Evolutionary conservation across 2,113 vertebrate genomes (phyloP).

Genomic region (Melanotaenia duboulayi): DNA sequence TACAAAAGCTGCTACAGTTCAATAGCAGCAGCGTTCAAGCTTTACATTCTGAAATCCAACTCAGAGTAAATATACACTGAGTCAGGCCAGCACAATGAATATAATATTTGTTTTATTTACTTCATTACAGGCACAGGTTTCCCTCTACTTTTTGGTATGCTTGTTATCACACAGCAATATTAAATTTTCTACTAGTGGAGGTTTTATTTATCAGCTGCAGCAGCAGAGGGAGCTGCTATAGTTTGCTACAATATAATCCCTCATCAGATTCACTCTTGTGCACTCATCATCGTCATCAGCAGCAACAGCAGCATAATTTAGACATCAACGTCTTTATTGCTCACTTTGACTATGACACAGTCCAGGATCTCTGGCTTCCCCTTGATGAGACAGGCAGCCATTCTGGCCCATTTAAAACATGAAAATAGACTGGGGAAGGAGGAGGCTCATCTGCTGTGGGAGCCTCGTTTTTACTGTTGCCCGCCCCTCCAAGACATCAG

Average conservation of each 20-base stretch:
- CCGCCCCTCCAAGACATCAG: conserved; percentile 79
- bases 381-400: conserved; percentile 78
- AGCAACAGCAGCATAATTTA: conserved; percentile 74
- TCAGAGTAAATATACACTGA: conserved; percentile 21
- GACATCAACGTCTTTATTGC: conserved; percentile 78
- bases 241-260: conserved; percentile 63
- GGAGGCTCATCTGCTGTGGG: conserved; percentile 65
- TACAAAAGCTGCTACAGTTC: conserved; percentile 5
- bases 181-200: conserved; percentile 43
- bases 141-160: neutral
- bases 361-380: conserved; percentile 63
- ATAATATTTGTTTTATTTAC: conserved; percentile 35
- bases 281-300: conserved; percentile 57
- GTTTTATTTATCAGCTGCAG: conserved; percentile 59
- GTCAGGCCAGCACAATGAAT: conserved; percentile 11
- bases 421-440: conserved; percentile 70
- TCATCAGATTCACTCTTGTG: conserved; percentile 68
- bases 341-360: conserved; percentile 68
- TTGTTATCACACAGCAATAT: conserved; percentile 41
- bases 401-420: conserved; percentile 79
- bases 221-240: conserved; percentile 77
- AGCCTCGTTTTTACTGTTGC: conserved; percentile 50
- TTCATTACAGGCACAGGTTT: conserved; percentile 25
- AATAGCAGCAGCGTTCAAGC: neutral
- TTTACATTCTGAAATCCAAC: conserved; percentile 11